A percentile compares a stretch with the other conserved stretches of the same genome.
These are phyloP conservation scores for Sinocyclocheilus anophthalmus DNA, from an alignment of 2,113 vertebrate genomes.

Conservation along the genomic window DNA sequence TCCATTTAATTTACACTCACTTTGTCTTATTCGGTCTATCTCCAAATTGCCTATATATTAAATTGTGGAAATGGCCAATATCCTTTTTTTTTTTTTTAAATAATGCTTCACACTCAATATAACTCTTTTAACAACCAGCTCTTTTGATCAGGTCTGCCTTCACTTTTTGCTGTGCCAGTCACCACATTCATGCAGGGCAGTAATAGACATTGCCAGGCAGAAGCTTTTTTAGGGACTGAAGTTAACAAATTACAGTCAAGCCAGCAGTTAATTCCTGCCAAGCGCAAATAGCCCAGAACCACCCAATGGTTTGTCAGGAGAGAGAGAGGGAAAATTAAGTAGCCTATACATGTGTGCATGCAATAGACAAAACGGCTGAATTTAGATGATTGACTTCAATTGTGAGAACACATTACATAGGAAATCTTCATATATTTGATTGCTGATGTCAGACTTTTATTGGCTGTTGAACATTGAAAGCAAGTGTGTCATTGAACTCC, in stretches of 20 bases:
- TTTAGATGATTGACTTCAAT: neutral
- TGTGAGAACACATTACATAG: neutral
- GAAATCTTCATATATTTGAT: neutral
- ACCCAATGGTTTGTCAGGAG: conserved; percentile 63
- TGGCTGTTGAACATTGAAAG: conserved; percentile 4
- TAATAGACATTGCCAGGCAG: conserved; percentile 69
- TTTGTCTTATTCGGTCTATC: neutral
- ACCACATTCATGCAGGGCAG: conserved; percentile 75
- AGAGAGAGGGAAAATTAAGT: neutral
- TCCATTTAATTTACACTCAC: neutral
- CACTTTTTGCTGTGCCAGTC: conserved; percentile 46
- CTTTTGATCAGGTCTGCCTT: conserved; percentile 36
- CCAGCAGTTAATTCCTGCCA: conserved; percentile 74
- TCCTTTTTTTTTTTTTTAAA: too few species aligned
- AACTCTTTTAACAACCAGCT: conserved; percentile 19
- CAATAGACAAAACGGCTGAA: neutral
- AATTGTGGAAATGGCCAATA: neutral
- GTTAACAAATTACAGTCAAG: conserved; percentile 79
- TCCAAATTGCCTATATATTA: neutral
- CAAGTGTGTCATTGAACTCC: neutral
- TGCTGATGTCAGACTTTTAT: neutral
- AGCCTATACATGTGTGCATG: neutral
- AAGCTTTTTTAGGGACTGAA: conserved; percentile 77
- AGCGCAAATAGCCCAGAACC: conserved; percentile 65
- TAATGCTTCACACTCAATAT: neutral